Evolutionary conservation across 2,113 vertebrate genomes (phyloP), one percentile per base, ranked within the genome.

Genomic region (Corvus cornix): DNA sequence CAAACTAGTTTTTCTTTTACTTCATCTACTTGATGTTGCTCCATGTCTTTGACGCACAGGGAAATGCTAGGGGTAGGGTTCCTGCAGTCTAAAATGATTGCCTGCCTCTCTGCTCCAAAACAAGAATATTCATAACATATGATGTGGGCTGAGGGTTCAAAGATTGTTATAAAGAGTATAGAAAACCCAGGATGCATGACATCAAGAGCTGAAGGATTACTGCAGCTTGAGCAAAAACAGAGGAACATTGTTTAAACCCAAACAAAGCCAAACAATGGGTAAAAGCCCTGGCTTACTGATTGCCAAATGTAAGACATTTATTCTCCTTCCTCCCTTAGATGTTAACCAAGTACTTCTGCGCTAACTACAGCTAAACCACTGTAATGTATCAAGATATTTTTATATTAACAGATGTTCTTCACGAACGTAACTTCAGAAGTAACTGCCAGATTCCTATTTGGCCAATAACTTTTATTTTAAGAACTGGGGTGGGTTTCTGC

Each of bases 341-440:
- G 92, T 90, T 86, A 93, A 84, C 83, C 56, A 81, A 90, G 48
- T 44, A 63, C 83, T 89, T 64, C 76, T 89, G 78, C 81, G 84
- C 72, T 86, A 88, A 77, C 72, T 95, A 37, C 48, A 92, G 79
- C 80, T 86, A 93, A 95, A 87, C 83, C 83, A 81, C 64, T 81
- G 75, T 35, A 88, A 95, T 58, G 39, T 43, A 64, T 92, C 52
- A 77, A 74, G 63, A 67, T 81, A 92, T 84, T 95, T 95, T 97
- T 74, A 89, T 90, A 85, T 95, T 92, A 95, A 95, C 95, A 96
- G 79, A 96, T 95, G 86, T 90, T 94, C 48, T 48, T 95, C 72
- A 59, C 6, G 10, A 92, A 69, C 16, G 9, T 30, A 73, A 89
- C 63, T 93, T 87, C 69, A 74, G 80, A 83, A 90, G 67, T 76